Conservation (phyloP, 1,140 invertebrate genomes). For the Drosophila micromelanica region DNA sequence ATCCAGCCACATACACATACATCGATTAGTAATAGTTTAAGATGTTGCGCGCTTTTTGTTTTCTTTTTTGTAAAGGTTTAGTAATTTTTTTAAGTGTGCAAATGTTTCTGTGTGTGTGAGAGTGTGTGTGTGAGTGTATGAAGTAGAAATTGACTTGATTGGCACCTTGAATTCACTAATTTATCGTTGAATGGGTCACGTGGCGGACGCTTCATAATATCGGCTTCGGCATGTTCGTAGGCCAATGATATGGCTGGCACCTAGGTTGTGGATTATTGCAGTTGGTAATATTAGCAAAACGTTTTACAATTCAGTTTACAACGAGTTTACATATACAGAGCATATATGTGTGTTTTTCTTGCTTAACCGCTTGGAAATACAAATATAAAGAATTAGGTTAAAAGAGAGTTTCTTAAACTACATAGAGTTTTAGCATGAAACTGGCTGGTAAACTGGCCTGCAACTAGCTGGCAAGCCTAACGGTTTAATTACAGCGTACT, state of each 20-base stretch:
- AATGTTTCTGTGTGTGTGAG: constrained; percentile 30
- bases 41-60: constrained; percentile 59
- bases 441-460: background rate
- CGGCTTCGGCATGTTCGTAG: constrained; percentile 99
- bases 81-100: constrained; percentile 56
- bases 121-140: constrained; percentile 31
- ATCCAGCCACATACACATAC: constrained; percentile 80
- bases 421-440: constrained; percentile 17
- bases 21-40: constrained; percentile 53
- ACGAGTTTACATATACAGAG: constrained; percentile 12
- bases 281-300: constrained; percentile 77
- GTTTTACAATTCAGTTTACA: constrained; percentile 56
- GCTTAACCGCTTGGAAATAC: constrained; percentile 2
- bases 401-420: constrained; percentile 22
- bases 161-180: constrained; percentile 99
- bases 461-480: constrained; percentile 21
- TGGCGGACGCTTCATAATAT: constrained; percentile 99
- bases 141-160: constrained; percentile 79
- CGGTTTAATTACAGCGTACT: constrained; percentile 10
- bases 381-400: constrained; percentile 15
- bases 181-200: constrained; percentile 98
- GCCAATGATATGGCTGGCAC: constrained; percentile 99
- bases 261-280: constrained; percentile 86
- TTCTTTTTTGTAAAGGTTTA: constrained; percentile 45
- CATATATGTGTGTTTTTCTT: constrained; percentile 1